phyloP scores from a whole-genome alignment of 1,140 invertebrate species.

The Maconellicoccus hirsutus region DNA sequence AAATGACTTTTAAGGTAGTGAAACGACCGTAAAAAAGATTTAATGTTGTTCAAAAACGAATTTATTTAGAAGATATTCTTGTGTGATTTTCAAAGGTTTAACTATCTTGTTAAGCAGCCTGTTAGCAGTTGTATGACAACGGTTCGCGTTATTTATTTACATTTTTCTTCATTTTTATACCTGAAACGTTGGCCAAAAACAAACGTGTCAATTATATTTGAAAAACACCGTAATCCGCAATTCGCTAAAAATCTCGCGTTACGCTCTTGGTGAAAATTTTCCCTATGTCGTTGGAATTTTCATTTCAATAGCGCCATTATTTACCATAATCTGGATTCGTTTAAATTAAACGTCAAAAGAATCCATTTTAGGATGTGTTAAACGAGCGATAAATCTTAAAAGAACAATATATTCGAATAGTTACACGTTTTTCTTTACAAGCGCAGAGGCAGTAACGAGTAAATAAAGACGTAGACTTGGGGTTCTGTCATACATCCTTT shows the following conservation, averaged over 20 bases:
- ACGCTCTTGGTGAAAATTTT: too few relatives aligned
- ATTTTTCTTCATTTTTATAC: not conserved
- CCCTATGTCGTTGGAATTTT: too few relatives aligned
- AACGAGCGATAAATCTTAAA: not conserved
- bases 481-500: not conserved
- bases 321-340: too few relatives aligned
- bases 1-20: conserved; percentile 22
- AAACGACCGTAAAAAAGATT: conserved; percentile 18
- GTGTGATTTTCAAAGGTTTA: conserved; percentile 20
- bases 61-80: conserved; percentile 12
- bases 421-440: not conserved
- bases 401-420: not conserved
- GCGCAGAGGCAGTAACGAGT: not conserved
- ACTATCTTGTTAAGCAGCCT: conserved; percentile 10
- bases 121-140: conserved; percentile 3
- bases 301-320: too few relatives aligned
- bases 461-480: not conserved
- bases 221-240: not conserved
- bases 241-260: not conserved
- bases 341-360: not conserved
- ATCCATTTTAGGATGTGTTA: not conserved
- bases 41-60: conserved; percentile 16
- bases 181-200: not conserved
- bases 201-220: not conserved
- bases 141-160: not conserved